A percentile compares a stretch with the other conserved stretches of the same genome.
Evolutionary conservation across 1,140 invertebrate genomes (phyloP).

Genomic region (Aphelinus atriplicis): DNA sequence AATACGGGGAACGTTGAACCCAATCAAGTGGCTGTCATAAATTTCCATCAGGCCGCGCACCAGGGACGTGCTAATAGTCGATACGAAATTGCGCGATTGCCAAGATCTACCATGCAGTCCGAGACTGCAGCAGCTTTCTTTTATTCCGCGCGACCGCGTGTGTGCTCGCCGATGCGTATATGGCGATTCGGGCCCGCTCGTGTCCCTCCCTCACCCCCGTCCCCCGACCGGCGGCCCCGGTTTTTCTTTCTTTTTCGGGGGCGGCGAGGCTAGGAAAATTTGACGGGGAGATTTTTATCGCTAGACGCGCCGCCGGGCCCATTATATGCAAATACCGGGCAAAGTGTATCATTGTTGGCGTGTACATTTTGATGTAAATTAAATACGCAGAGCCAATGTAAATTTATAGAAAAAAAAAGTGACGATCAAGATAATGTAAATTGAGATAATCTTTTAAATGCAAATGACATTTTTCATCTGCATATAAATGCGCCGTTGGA

Average conservation of each 20-base stretch:
- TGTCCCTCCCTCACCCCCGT: neutral
- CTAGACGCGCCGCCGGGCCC: constrained; percentile 24
- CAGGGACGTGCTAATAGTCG: constrained; percentile 48
- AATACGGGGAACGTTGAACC: constrained; percentile 62
- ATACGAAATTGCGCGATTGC: constrained; percentile 47
- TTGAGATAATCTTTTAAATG: constrained; percentile 44
- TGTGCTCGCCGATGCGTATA: neutral
- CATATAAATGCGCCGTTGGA: constrained; percentile 41
- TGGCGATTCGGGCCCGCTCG: neutral
- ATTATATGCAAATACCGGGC: constrained; percentile 41
- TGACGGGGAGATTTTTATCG: constrained; percentile 38
- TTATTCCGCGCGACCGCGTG: neutral
- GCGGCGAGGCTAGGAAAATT: constrained; percentile 22
- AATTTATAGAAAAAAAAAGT: constrained; percentile 41
- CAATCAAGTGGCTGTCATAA: constrained; percentile 64
- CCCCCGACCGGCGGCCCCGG: neutral
- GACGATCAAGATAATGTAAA: constrained; percentile 44
- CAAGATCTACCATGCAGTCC: constrained; percentile 22
- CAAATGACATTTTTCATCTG: constrained; percentile 44
- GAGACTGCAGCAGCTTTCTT: no score
- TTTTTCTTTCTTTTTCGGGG: no score
- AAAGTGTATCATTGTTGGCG: constrained; percentile 41
- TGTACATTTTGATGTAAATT: constrained; percentile 41
- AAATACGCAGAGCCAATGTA: constrained; percentile 40
- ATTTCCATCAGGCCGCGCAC: constrained; percentile 60